Base-by-base conservation (phyloP, 30 jellyfish, hydroid and myxozoan genomes). In the Chironex yamaguchii region DNA sequence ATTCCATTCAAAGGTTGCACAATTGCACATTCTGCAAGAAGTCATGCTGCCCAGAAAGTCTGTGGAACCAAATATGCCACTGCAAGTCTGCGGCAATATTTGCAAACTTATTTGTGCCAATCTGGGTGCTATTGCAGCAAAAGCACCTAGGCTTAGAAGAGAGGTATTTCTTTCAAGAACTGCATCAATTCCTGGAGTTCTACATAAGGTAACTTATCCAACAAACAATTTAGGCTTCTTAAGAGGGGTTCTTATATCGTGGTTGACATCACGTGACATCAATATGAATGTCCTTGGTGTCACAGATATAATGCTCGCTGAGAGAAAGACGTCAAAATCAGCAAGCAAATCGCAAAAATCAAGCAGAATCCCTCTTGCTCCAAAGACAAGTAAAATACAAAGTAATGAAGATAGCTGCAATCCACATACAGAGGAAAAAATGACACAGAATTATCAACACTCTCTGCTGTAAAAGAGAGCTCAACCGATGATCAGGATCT, bases 221-320 rank as follows among this genome's bases (percentile, higher is more conserved):
- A n/a, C n/a, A n/a, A n/a, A n/a, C n/a, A n/a, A 20, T 20, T 65
- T 29, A 25, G 52, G 31, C 12, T 21, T 20, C 31, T 9, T 23
- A 21, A 9, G 53, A 25, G 52, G 9, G 26, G 26, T 52, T 6
- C n/a, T 65, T 65, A 25, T 65, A 2, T 65, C 79, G 31, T 65
- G 79, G 79, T 52, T 65, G 4, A 3, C 31, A 21, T 9, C 27
- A 3, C 53, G 64, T 9, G 9, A 26, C 24, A 29, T 65, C 31
- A 52, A 65, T 65, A 23, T 13, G 27, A 23, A 65, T 65, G 62
- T 52, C 27, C 79, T 65, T 20, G 79, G 79, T 65, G 31, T 65
- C 12, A 25, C 79, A 22, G 9, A 23, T 2, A 25, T 52, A 3
- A 4, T 65, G 27, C 79, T 65, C 3, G n/a, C n/a, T n/a, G n/a